These are phyloP conservation scores for Nixonia krombeini DNA, from an alignment of 1,140 invertebrate genomes.

Conservation along the genomic window DNA sequence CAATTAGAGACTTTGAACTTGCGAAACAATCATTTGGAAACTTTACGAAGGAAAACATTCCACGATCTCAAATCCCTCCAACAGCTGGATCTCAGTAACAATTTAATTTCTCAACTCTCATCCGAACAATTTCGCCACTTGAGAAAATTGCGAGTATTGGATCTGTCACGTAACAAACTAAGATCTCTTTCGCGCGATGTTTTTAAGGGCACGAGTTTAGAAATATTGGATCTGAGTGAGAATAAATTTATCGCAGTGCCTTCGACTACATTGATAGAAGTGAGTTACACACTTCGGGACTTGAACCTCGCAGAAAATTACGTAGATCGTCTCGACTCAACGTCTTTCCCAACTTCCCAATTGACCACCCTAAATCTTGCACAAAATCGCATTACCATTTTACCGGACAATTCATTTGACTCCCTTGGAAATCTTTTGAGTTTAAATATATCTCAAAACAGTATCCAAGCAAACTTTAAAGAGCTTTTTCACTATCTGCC, in stretches of 20 bases:
- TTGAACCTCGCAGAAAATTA: constrained; percentile 85
- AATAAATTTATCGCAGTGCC: constrained; percentile 86
- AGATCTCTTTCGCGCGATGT: constrained; percentile 83
- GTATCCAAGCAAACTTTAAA: constrained; percentile 88
- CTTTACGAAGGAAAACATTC: constrained; percentile 82
- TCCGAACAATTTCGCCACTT: constrained; percentile 88
- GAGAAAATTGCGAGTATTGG: constrained; percentile 81
- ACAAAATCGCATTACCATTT: constrained; percentile 84
- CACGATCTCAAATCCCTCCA: constrained; percentile 81
- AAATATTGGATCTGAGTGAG: constrained; percentile 83
- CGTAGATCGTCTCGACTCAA: constrained; percentile 89
- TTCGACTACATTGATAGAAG: constrained; percentile 79
- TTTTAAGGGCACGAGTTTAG: constrained; percentile 84
- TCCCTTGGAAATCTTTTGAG: constrained; percentile 83
- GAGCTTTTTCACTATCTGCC: constrained; percentile 91
- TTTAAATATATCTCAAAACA: constrained; percentile 86
- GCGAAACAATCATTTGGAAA: constrained; percentile 80
- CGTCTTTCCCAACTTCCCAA: constrained; percentile 87
- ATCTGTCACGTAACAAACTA: constrained; percentile 83
- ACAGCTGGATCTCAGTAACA: constrained; percentile 84
- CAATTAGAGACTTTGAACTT: constrained; percentile 82
- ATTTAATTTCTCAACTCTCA: constrained; percentile 82
- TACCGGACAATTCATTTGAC: constrained; percentile 91
- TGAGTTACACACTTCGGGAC: constrained; percentile 81
- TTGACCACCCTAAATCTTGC: constrained; percentile 84